Base-by-base conservation (phyloP, 2,797 vertebrate species). In the Pseudochirops cupreus region DNA sequence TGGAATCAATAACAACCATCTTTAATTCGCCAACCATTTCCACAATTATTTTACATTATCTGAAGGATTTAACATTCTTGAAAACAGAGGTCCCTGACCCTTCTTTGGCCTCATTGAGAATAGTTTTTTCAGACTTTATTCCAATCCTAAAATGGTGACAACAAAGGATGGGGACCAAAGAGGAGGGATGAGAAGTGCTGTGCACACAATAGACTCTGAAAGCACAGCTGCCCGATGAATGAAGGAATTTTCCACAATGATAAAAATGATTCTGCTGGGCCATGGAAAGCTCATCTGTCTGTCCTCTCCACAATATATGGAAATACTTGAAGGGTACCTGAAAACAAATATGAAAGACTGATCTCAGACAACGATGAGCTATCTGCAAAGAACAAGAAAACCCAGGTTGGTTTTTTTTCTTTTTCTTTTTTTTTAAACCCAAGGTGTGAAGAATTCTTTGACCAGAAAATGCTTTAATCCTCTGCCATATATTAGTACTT, bases 1-100 rank as follows among this genome's bases (percentile, higher is more conserved):
- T 99, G 98, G 98, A 99, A 98, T 98, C 98, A 98, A 97, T 98
- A 98, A 98, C 98, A 98, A 98, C 98, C 98, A 97, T 98, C 98
- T 99, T 98, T 98, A 98, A 98, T 98, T 99, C 97, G 97, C 98
- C 98, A 98, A 96, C 97, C 96, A 97, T 97, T 98, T 98, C 95
- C 95, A 97, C 97, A 97, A 97, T 98, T 98, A 97, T 98, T 98
- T 98, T 98, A 97, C 56, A 95, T 97, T 98, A 98, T 97, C 94
- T 94, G 96, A 93, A 97, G 82, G 50, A 96, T 98, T 98, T 98
- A 95, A 10, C 91, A 5, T 97, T 94, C 94, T 94, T 58, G 96
- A 96, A 97, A 97, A 95, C 18, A 91, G 93, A 74, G 90, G 91
- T 92, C 95, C 95, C 90, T 94, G 96, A 97, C 96, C 96, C 92